Conservation (phyloP, 2,888 invertebrate genomes). For the Ephialtes manifestator region DNA sequence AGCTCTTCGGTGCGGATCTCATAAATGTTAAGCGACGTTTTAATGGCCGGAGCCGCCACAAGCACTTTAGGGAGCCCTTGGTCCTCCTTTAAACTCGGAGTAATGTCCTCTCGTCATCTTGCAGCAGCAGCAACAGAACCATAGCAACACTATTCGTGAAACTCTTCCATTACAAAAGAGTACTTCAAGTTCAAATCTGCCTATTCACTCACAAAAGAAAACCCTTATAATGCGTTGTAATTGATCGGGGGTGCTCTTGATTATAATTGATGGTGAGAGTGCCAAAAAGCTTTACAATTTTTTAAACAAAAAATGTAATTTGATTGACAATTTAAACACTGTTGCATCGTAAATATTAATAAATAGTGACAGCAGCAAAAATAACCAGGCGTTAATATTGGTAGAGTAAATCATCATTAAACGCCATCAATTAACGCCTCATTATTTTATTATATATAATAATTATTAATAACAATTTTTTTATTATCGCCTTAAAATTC, state of each 20-base stretch:
- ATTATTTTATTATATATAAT: no score
- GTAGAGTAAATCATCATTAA: no score
- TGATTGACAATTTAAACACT: background rate
- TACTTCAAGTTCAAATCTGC: constrained; percentile 5
- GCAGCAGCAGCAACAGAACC: constrained; percentile 25
- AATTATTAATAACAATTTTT: no score
- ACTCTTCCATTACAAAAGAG: constrained; percentile 29
- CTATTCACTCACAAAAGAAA: background rate
- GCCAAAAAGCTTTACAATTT: background rate
- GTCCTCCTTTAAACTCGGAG: constrained; percentile 59
- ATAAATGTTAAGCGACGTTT: constrained; percentile 71
- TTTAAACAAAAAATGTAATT: background rate
- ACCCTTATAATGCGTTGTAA: constrained; percentile 10
- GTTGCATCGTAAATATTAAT: background rate
- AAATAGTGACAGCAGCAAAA: no score
- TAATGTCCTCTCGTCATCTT: constrained; percentile 48
- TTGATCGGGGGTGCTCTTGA: background rate
- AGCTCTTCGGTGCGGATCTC: constrained; percentile 54
- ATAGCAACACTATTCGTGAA: constrained; percentile 7
- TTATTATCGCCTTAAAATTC: no score
- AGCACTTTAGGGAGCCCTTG: constrained; percentile 56
- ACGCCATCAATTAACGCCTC: no score
- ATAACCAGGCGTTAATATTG: no score
- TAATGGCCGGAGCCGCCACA: constrained; percentile 68
- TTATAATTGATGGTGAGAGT: background rate